Conservation (phyloP, 2,797 vertebrate genomes). For the Phalanger gymnotis region DNA sequence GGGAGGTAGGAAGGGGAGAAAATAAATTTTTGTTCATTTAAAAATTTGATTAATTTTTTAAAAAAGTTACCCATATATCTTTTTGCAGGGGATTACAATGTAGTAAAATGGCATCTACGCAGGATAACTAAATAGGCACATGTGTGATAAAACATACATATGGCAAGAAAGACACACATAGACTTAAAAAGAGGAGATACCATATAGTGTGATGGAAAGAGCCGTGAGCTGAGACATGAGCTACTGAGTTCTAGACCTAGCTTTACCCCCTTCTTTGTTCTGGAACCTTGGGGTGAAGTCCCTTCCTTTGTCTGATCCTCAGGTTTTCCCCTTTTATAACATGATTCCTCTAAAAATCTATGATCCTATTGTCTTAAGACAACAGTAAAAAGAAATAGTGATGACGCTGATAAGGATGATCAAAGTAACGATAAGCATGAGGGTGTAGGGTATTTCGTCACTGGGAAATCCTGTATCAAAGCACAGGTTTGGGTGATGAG, state of each 20-base stretch:
- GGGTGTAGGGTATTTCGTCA: neutral
- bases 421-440: neutral
- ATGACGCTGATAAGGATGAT: neutral
- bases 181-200: neutral
- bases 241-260: too few species aligned
- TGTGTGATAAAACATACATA: neutral
- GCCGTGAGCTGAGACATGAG: neutral
- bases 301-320: neutral
- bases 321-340: neutral
- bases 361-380: neutral
- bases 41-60: neutral
- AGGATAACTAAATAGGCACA: neutral
- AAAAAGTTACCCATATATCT: neutral
- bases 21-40: neutral
- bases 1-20: neutral
- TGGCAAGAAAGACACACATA: neutral
- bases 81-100: neutral
- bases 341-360: neutral
- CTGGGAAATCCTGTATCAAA: neutral
- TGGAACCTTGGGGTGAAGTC: neutral
- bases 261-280: neutral
- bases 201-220: neutral
- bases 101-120: neutral
- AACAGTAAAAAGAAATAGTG: neutral
- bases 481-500: neutral